Evolutionary conservation across 2,797 vertebrate genomes (phyloP).

Genomic region (Sebastes baramenuke): DNA sequence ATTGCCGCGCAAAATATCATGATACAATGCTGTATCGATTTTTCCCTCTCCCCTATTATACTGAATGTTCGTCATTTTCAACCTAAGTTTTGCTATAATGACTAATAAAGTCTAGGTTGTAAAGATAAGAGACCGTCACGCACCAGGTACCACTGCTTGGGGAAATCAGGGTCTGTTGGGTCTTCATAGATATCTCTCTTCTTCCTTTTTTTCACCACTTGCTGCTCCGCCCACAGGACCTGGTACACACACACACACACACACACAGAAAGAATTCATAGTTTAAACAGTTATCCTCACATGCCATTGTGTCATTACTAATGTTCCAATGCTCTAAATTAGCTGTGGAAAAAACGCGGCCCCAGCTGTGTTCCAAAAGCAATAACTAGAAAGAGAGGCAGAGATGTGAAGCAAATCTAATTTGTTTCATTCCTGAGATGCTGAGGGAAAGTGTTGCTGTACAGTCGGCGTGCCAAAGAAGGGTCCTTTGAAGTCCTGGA

Average conservation of each 20-base stretch:
- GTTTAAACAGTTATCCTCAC: slow-evolving; percentile 29
- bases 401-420: slow-evolving; percentile 56
- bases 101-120: neutral
- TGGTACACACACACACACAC: slow-evolving; percentile 52
- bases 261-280: neutral
- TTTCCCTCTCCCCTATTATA: too few relatives aligned
- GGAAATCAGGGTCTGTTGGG: slow-evolving; percentile 91
- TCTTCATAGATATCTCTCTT: slow-evolving; percentile 90
- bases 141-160: slow-evolving; percentile 98
- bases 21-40: too few relatives aligned
- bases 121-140: slow-evolving; percentile 49
- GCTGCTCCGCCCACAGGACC: slow-evolving; percentile 93
- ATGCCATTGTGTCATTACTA: slow-evolving; percentile 31
- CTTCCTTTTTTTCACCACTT: slow-evolving; percentile 88
- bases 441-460: slow-evolving; percentile 28
- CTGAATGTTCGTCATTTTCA: slow-evolving; percentile 10
- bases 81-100: neutral
- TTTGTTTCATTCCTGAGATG: slow-evolving; percentile 58
- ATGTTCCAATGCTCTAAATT: slow-evolving; percentile 22
- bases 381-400: slow-evolving; percentile 57
- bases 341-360: neutral
- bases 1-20: too few relatives aligned
- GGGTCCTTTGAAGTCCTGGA: slow-evolving; percentile 39
- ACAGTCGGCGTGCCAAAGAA: neutral
- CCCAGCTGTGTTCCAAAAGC: slow-evolving; percentile 63